Base-by-base conservation (phyloP, 23 tunicate genomes). In the Oikopleura dioica region DNA sequence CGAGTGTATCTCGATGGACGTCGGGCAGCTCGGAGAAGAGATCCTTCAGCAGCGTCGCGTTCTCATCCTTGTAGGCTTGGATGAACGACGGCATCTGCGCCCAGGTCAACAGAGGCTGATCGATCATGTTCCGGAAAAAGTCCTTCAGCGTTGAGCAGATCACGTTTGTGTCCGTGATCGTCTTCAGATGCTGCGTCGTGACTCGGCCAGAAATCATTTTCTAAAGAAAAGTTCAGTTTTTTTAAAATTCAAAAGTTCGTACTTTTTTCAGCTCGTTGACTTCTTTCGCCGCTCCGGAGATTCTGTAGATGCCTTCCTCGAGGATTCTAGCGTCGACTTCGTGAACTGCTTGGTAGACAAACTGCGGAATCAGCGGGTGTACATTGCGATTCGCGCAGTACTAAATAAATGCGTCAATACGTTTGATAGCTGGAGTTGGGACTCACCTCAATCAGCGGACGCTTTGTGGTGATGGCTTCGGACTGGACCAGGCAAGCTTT, bases 51-150 rank as follows among this genome's bases (percentile, higher is more conserved):
- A 63, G 33, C 29, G 4, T 5, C 26, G 16, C 33, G 33, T 63
- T 28, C 33, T 63, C 5, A 31, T 28, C 29, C 2, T 16, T 4
- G 26, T 12, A 63, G 2, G 72, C 72, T 24, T 63, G 4, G 29
- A 16, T 63, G 33, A 63, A 63, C 72, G 30, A 2, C 2, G 29
- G 29, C 32, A 63, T 12, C 29, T 21, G 33, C 33, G 30, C 5
- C 32, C 33, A 2, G 33, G 72, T 63, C 72, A 63, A 28, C 30
- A 63, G 30, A 23, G 72, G 72, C 33, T 63, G 30, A 16, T 63
- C 33, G 32, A 63, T 23, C 72, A 63, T 63, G 33, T 63, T 63
- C 26, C 72, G 72, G 72, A 63, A 63, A 28, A 63, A 63, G 26
- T 63, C 72, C 26, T 63, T 63, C 30, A 63, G 4, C 29, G 32